Percentiles rank a stretch among this genome's conserved stretches.
Evolutionary conservation across 2,888 invertebrate species (phyloP).

Genomic region (Drosophila subsilvestris): DNA sequence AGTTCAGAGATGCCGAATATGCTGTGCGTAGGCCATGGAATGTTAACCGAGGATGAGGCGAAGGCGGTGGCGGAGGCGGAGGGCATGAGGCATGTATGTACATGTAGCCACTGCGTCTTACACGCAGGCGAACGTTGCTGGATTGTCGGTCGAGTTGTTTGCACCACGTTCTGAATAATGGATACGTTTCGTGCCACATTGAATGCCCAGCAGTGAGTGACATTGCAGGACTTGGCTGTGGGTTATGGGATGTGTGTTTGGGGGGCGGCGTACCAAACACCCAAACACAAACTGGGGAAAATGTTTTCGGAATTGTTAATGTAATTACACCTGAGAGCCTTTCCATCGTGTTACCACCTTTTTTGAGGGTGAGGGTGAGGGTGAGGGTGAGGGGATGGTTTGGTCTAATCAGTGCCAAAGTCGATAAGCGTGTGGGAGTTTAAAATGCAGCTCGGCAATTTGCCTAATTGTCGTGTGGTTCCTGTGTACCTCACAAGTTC

Average conservation of each 20-base stretch:
- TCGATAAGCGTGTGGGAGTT: conserved; percentile 57
- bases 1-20: conserved; percentile 70
- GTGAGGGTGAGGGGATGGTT: too few relatives aligned
- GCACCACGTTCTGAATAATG: conserved; percentile 76
- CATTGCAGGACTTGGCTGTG: conserved; percentile 51
- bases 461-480: conserved; percentile 62
- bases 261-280: too few relatives aligned
- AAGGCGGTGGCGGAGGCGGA: background rate
- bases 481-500: conserved; percentile 34
- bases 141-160: conserved; percentile 70
- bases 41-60: conserved; percentile 23
- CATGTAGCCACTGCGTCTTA: conserved; percentile 56
- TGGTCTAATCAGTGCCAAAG: conserved; percentile 39
- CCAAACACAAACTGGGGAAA: background rate
- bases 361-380: background rate
- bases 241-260: too few relatives aligned
- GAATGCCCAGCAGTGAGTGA: conserved; percentile 70
- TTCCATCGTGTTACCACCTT: conserved; percentile 14
- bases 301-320: conserved; percentile 75
- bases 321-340: conserved; percentile 73
- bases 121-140: conserved; percentile 57
- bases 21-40: conserved; percentile 51
- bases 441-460: conserved; percentile 62
- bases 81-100: background rate
- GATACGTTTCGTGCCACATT: conserved; percentile 72